Conservation (phyloP, 2,888 invertebrate species). For the Microplitis deprimator region DNA sequence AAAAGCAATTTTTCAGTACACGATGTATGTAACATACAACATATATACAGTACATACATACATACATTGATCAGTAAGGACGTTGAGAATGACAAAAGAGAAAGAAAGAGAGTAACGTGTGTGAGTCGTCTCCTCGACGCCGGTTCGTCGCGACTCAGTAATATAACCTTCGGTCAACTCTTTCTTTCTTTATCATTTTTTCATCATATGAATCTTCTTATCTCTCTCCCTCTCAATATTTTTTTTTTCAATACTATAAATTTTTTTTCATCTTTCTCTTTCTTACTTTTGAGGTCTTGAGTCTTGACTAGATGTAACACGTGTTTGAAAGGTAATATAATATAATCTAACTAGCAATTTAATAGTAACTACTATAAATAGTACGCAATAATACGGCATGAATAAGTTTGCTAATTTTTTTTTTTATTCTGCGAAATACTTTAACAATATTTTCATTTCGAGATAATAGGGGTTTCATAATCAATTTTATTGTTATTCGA, state of each 20-base stretch:
- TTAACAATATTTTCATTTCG: not conserved
- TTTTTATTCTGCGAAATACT: not conserved
- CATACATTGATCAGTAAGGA: slow-evolving; percentile 27
- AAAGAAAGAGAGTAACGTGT: slow-evolving; percentile 3
- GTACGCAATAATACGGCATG: slow-evolving; percentile 1
- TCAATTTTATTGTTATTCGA: not conserved
- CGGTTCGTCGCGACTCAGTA: slow-evolving; percentile 23
- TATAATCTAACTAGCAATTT: slow-evolving; percentile 2
- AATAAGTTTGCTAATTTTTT: slow-evolving; percentile 19
- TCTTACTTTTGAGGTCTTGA: slow-evolving; percentile 7
- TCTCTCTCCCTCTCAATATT: not conserved
- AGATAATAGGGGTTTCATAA: not conserved
- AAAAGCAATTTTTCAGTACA: slow-evolving; percentile 10
- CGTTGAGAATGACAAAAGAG: slow-evolving; percentile 29
- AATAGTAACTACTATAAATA: slow-evolving; percentile 7
- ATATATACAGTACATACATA: not conserved
- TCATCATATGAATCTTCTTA: not conserved
- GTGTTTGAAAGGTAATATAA: slow-evolving; percentile 39
- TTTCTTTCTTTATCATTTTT: not conserved
- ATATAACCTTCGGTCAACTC: slow-evolving; percentile 26
- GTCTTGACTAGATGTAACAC: slow-evolving; percentile 26
- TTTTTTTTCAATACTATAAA: not conserved
- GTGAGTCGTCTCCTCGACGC: slow-evolving; percentile 17
- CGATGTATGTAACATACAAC: not conserved
- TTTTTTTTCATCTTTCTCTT: slow-evolving; percentile 13